A percentile compares a stretch with the other conserved stretches of the same genome.
Conservation (phyloP, 2,113 vertebrate species). For the Chloropsis hardwickii region DNA sequence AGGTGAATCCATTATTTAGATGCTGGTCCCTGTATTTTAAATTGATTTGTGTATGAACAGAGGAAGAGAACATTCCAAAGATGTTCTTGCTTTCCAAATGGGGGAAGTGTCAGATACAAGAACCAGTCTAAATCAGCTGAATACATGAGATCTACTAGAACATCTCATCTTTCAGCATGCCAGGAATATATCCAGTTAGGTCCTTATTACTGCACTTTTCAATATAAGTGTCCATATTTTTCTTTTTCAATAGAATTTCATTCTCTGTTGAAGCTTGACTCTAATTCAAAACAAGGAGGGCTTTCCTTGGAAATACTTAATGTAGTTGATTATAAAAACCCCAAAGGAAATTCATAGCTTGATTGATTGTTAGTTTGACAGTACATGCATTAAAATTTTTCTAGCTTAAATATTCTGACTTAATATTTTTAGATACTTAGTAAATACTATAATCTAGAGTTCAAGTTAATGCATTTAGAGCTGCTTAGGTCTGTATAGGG, state of each 20-base stretch:
- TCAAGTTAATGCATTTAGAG: background rate
- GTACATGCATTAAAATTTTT: background rate
- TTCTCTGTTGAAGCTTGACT: background rate
- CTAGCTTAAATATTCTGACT: background rate
- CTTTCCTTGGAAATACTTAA: background rate
- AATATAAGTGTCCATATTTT: background rate
- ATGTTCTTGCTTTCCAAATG: background rate
- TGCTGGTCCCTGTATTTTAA: background rate
- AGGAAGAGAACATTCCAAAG: background rate
- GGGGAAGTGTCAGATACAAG: background rate
- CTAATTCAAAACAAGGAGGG: background rate
- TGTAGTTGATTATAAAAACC: background rate
- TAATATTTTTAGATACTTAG: background rate
- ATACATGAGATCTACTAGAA: background rate
- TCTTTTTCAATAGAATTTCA: background rate
- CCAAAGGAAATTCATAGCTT: background rate
- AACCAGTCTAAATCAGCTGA: background rate
- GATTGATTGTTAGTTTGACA: background rate
- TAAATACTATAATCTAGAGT: background rate
- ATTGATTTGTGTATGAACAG: background rate
- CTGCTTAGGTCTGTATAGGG: background rate
- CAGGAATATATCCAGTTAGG: background rate
- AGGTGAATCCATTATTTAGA: background rate
- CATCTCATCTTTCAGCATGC: background rate
- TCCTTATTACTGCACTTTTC: background rate